Evolutionary conservation across 1,140 invertebrate genomes (phyloP), one percentile per base, ranked within the genome.

Genomic region (Dendroctonus ponderosae): DNA sequence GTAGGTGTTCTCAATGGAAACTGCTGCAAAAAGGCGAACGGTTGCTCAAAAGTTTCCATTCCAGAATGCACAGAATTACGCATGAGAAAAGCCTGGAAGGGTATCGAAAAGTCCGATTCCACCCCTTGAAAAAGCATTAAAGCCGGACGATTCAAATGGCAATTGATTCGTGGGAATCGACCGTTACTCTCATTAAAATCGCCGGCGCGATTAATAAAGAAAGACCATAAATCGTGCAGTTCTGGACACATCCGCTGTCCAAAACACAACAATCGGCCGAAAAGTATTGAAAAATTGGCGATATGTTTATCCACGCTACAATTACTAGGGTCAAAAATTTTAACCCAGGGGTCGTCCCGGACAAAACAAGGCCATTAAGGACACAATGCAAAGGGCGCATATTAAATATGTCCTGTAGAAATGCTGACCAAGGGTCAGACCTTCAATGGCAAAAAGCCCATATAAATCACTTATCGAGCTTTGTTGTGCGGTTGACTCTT

Each of bases 401-500:
- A 71, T 72, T 70, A 74, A 73, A 72, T 69, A 73, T 78, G 74
- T 75, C 70, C 72, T 26, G 26, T 26, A 26, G 70, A 72, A 69
- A 72, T 75, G 74, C 49, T 77, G 75, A 73, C 77, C 76, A 70
- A 59, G 72, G 77, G 77, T 77, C 77, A 78, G 70, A 74, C 74
- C 74, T 74, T 75, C 70, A 74, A 76, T 76, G 70, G 71, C 68
- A 74, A 63, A 7, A 38, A 72, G 72, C 66, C 68, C 68, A 70
- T 69, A 78, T 78, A 78, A 78, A 78, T 78, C 77, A 78, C 73
- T 73, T 73, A 76, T 75, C 52, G 74, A 64, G 65, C 61, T 70
- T 77, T 78, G 75, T 77, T 49, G 66, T 66, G 70, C 70, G 77
- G 77, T 77, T 76, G 76, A 75, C 77, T 77, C 75, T 76, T 78